Percentiles rank a stretch among this genome's conserved stretches.
Evolutionary conservation across 2,113 vertebrate species (phyloP).

Genomic region (Scartelaos histophorus): DNA sequence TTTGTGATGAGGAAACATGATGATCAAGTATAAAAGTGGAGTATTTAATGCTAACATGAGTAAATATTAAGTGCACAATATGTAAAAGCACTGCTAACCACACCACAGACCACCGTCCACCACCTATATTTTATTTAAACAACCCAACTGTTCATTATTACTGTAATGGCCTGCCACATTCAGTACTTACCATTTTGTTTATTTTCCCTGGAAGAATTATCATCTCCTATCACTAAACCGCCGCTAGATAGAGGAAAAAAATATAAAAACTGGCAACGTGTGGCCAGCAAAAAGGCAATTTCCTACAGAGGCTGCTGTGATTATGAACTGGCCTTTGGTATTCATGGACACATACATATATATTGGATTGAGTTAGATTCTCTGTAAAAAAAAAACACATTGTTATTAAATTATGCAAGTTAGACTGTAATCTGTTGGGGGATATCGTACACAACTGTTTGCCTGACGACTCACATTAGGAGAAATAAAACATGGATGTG

Average conservation of each 20-base stretch:
- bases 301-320: conserved; percentile 32
- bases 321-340: conserved; percentile 45
- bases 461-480: background rate
- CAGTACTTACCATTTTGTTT: background rate
- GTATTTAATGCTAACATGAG: background rate
- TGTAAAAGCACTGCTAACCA: too few species aligned
- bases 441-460: background rate
- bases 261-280: conserved; percentile 51
- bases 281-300: conserved; percentile 62
- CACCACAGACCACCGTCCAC: too few species aligned
- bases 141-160: background rate
- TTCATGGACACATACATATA: conserved; percentile 24
- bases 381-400: conserved; percentile 8
- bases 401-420: conserved; percentile 22
- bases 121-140: too few species aligned
- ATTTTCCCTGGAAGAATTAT: conserved; percentile 30
- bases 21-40: too few species aligned
- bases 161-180: background rate
- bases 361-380: conserved; percentile 13
- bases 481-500: background rate
- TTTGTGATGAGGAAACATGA: too few species aligned
- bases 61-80: background rate
- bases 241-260: conserved; percentile 44
- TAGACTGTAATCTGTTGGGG: conserved; percentile 7
- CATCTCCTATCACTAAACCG: conserved; percentile 27